A percentile compares a stretch with the other conserved stretches of the same genome.
Conservation (phyloP, 2,888 invertebrate genomes). For the Lydus trimaculatus region DNA sequence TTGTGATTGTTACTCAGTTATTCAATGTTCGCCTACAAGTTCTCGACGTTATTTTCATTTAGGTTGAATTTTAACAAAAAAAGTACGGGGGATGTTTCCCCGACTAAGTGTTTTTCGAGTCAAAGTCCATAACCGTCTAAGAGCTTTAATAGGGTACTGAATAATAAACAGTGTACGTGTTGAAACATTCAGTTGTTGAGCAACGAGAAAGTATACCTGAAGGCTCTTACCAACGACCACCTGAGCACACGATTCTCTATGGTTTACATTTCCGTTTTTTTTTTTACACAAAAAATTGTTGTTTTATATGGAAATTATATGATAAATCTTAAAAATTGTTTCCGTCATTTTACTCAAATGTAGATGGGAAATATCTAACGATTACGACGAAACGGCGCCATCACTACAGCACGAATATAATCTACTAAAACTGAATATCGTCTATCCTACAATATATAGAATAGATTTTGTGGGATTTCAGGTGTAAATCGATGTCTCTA, state of each 20-base stretch:
- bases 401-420: background rate
- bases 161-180: conserved; percentile 28
- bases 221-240: conserved; percentile 23
- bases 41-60: background rate
- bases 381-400: background rate
- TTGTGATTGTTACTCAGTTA: background rate
- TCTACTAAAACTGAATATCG: background rate
- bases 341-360: conserved; percentile 7
- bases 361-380: background rate
- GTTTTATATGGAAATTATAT: conserved; percentile 15
- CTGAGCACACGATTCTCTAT: conserved; percentile 16
- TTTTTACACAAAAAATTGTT: conserved; percentile 12
- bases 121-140: conserved; percentile 15
- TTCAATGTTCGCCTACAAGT: conserved; percentile 9
- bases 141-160: conserved; percentile 29
- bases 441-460: background rate
- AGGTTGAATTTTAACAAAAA: background rate
- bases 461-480: conserved; percentile 22
- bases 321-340: conserved; percentile 10
- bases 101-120: conserved; percentile 20
- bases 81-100: conserved; percentile 5
- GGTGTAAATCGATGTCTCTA: conserved; percentile 13
- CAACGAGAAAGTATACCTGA: conserved; percentile 18
- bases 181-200: conserved; percentile 23
- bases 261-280: conserved; percentile 5